Evolutionary conservation across 37 sponge, comb jelly and placozoan species (phyloP).

Genomic region (Geodia barretti): DNA sequence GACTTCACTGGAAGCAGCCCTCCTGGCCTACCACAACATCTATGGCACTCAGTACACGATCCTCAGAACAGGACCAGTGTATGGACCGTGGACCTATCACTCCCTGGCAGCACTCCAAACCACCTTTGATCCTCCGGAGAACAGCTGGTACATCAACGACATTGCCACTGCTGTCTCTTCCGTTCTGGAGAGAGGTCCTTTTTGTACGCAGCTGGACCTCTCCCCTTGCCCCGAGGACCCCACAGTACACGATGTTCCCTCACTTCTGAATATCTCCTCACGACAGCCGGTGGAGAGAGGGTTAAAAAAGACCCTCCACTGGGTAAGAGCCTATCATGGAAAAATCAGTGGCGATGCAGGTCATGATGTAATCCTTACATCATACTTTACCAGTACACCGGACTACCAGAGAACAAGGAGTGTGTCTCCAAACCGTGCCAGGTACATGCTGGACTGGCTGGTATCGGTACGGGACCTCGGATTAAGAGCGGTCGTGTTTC

Average conservation of each 20-base stretch:
- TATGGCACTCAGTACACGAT: conserved; percentile 9
- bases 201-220: conserved; percentile 11
- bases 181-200: background rate
- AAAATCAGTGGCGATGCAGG: too few species aligned
- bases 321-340: conserved; percentile 18
- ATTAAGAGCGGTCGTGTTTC: conserved; percentile 62
- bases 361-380: conserved; percentile 49
- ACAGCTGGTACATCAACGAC: conserved; percentile 46
- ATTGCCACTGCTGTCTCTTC: background rate
- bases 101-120: background rate
- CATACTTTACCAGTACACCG: conserved; percentile 57
- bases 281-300: background rate
- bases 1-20: conserved; percentile 23
- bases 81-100: conserved; percentile 52
- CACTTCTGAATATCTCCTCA: background rate
- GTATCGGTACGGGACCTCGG: conserved; percentile 18
- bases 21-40: conserved; percentile 34
- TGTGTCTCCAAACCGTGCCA: conserved; percentile 23
- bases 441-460: conserved; percentile 52
- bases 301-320: conserved; percentile 2
- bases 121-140: background rate
- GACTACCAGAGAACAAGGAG: conserved; percentile 47
- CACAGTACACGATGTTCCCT: too few species aligned
- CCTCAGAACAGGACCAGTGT: conserved; percentile 16
- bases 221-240: background rate